phyloP scores from a whole-genome alignment of 2,113 vertebrate genomes.

The Menura novaehollandiae region DNA sequence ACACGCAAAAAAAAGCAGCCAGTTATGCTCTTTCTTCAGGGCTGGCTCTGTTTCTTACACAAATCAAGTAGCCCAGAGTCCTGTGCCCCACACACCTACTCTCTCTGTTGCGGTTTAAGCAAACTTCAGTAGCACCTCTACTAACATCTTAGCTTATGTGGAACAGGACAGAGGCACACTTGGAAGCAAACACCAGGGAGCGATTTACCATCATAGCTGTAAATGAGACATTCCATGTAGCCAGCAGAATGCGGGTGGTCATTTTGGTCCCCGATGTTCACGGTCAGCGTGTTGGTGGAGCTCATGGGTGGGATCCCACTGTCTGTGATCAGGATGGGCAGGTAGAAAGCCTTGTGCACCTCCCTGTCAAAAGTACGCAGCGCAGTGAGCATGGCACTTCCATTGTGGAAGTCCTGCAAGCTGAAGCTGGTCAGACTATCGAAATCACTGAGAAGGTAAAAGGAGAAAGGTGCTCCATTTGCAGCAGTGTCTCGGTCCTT shows the following conservation, averaged over 20 bases:
- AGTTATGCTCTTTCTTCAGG: neutral
- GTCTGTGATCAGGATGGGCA: slow-evolving; percentile 84
- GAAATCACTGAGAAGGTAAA: slow-evolving; percentile 71
- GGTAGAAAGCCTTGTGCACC: slow-evolving; percentile 76
- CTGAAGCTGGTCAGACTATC: slow-evolving; percentile 72
- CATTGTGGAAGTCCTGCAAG: slow-evolving; percentile 81
- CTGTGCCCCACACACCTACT: neutral
- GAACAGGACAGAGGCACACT: neutral
- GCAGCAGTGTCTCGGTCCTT: slow-evolving; percentile 77
- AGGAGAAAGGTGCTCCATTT: slow-evolving; percentile 81
- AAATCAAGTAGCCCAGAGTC: neutral
- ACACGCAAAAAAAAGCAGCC: neutral
- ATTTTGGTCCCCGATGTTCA: slow-evolving; percentile 84
- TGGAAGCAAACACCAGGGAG: neutral
- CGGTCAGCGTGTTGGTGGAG: slow-evolving; percentile 81
- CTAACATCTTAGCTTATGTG: neutral
- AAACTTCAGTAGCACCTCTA: neutral
- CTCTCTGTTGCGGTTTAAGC: neutral
- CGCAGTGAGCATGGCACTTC: slow-evolving; percentile 78
- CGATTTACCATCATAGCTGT: slow-evolving; percentile 79
- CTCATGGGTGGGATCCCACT: slow-evolving; percentile 83
- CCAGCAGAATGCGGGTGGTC: slow-evolving; percentile 86
- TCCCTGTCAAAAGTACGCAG: slow-evolving; percentile 85
- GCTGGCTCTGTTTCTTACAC: neutral
- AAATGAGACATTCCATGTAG: slow-evolving; percentile 81